Conservation (phyloP, 2,113 vertebrate genomes). For the Malurus cyaneus region DNA sequence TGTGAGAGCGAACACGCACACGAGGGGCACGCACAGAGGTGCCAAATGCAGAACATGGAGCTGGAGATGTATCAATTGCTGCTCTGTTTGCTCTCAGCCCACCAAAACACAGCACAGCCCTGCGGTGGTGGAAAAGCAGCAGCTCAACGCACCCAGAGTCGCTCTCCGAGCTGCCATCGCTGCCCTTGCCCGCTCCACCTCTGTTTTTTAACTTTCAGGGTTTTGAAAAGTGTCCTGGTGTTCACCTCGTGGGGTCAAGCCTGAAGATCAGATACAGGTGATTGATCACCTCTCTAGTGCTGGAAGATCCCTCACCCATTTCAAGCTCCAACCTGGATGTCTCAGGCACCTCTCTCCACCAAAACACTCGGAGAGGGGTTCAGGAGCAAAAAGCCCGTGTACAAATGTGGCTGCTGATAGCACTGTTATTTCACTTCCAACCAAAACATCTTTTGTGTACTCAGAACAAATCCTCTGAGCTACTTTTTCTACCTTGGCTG, state of each 20-base stretch:
- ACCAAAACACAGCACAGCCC: background rate
- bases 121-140: fast-evolving
- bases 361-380: background rate
- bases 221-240: background rate
- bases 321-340: background rate
- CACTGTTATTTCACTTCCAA: background rate
- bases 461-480: background rate
- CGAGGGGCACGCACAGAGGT: fast-evolving
- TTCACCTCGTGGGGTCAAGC: background rate
- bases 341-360: background rate
- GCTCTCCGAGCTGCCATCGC: fast-evolving
- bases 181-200: too few relatives aligned
- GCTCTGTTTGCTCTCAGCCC: background rate
- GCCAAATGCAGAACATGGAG: background rate
- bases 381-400: fast-evolving
- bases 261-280: background rate
- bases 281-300: too few relatives aligned
- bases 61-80: background rate
- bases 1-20: fast-evolving
- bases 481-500: background rate
- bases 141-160: fast-evolving
- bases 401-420: background rate
- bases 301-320: background rate
- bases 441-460: background rate
- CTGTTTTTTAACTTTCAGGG: background rate